Evolutionary conservation across 2,113 vertebrate species (phyloP).

Genomic region (Capricornis sumatraensis): DNA sequence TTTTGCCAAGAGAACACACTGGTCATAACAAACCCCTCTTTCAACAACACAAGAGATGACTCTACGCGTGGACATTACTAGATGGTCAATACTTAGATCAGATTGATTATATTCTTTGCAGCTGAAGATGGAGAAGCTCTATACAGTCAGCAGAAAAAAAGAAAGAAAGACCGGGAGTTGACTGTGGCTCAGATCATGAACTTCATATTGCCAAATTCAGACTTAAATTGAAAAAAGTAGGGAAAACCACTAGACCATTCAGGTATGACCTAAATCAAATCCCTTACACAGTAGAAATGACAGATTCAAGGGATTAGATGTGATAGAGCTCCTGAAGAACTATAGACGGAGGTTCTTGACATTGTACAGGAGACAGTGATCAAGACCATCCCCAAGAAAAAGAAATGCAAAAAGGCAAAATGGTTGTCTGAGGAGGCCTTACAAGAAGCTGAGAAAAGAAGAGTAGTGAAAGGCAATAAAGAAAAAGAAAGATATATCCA

Average conservation of each 20-base stretch:
- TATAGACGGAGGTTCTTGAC: fast-evolving
- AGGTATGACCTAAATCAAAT: not conserved
- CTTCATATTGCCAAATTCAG: not conserved
- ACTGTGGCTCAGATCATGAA: not conserved
- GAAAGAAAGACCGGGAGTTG: fast-evolving
- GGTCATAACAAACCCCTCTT: not conserved
- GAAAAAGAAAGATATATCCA: not conserved
- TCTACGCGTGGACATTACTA: not conserved
- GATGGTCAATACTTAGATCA: not conserved
- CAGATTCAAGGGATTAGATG: not conserved
- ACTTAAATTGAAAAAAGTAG: not conserved
- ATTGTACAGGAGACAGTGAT: not conserved
- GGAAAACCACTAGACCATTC: not conserved
- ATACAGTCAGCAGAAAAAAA: not conserved
- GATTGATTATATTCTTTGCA: not conserved
- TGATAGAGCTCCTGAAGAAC: not conserved
- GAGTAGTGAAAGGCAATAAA: not conserved
- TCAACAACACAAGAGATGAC: not conserved
- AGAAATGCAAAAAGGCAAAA: not conserved
- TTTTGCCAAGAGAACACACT: not conserved
- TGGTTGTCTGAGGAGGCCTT: not conserved
- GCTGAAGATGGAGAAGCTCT: not conserved
- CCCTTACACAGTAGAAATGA: not conserved
- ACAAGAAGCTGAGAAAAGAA: not conserved
- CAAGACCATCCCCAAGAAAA: not conserved